Evolutionary conservation across 1,140 invertebrate genomes (phyloP).

Genomic region (Bathynomus jamesi): DNA sequence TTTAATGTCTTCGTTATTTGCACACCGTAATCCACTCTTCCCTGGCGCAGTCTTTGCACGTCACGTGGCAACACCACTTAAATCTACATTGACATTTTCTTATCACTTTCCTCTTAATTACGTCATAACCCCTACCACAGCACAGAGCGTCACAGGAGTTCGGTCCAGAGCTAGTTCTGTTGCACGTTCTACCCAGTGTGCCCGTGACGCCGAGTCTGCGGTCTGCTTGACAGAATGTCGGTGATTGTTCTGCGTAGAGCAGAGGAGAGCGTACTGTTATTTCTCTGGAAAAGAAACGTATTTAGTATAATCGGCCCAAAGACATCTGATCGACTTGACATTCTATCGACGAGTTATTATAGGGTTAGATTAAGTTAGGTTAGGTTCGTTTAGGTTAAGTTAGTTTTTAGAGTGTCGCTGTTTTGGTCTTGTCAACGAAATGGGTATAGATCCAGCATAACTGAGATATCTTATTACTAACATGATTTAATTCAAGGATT

Average conservation of each 20-base stretch:
- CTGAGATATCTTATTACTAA: too few species aligned
- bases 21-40: slow-evolving; percentile 79
- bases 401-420: too few species aligned
- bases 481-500: too few species aligned
- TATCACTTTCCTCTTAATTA: slow-evolving; percentile 43
- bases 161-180: slow-evolving; percentile 56
- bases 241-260: not conserved
- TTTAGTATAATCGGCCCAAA: too few species aligned
- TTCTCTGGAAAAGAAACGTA: not conserved
- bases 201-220: slow-evolving; percentile 48
- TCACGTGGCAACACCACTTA: slow-evolving; percentile 95
- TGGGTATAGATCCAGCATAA: too few species aligned
- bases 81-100: slow-evolving; percentile 89
- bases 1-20: slow-evolving; percentile 54
- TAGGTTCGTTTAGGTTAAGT: too few species aligned
- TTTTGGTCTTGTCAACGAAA: too few species aligned
- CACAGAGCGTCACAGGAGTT: slow-evolving; percentile 79
- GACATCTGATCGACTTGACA: too few species aligned
- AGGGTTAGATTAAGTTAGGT: too few species aligned
- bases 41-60: slow-evolving; percentile 77
- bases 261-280: not conserved
- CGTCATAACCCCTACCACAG: slow-evolving; percentile 68
- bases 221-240: not conserved
- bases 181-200: slow-evolving; percentile 70
- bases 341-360: too few species aligned